These are phyloP conservation scores for Hippopotamus amphibius DNA, from an alignment of 2,113 vertebrate genomes.

Conservation along the genomic window DNA sequence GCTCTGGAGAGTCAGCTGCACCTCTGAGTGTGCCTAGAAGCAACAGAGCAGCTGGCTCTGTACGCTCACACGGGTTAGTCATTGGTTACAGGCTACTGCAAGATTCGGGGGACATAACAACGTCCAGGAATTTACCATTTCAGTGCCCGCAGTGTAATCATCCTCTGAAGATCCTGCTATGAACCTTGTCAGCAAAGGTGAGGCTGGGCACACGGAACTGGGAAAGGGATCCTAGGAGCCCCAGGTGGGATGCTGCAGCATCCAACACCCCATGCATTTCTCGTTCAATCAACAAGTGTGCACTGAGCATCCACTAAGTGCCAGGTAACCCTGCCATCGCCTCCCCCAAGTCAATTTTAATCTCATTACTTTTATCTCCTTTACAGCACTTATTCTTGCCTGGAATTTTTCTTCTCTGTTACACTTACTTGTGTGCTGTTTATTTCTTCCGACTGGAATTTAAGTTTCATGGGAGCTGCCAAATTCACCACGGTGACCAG, in stretches of 20 bases:
- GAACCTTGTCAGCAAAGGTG: neutral
- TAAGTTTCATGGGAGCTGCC: neutral
- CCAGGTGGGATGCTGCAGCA: fast-evolving
- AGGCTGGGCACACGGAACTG: neutral
- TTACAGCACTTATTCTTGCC: neutral
- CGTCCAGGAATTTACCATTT: too few species aligned
- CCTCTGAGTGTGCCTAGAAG: neutral
- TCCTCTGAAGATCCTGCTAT: neutral
- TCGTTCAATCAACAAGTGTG: neutral
- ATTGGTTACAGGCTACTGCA: neutral
- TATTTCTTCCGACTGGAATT: neutral
- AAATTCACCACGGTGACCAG: neutral
- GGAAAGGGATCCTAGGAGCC: neutral
- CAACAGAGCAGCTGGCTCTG: neutral
- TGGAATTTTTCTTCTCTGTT: neutral
- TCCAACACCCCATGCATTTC: neutral
- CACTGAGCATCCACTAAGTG: neutral
- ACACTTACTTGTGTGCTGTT: neutral
- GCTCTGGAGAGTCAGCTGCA: neutral
- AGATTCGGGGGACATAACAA: neutral
- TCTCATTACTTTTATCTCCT: neutral
- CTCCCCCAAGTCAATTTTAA: neutral
- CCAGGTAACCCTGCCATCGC: neutral
- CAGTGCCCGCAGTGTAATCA: neutral
- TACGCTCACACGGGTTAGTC: neutral